A percentile compares a stretch with the other conserved stretches of the same genome.
Evolutionary conservation across 2,797 vertebrate genomes (phyloP).

Genomic region (Buceros bicornis): DNA sequence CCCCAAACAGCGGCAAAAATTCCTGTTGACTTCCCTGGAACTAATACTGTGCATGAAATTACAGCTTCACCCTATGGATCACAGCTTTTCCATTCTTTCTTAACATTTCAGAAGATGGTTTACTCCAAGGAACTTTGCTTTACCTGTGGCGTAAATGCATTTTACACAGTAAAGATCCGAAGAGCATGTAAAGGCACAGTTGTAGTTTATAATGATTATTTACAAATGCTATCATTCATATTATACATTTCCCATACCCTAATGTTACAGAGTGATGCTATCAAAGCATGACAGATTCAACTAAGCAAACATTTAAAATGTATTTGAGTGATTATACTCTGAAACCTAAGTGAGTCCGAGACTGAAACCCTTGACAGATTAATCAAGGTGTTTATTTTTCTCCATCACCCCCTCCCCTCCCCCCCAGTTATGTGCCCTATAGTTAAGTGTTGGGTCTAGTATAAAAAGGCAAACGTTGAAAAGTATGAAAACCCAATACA

Average conservation of each 20-base stretch:
- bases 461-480: neutral
- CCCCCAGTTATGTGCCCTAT: neutral
- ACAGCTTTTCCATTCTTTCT: neutral
- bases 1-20: neutral
- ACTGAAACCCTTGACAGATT: neutral
- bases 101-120: neutral
- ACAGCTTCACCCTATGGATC: neutral
- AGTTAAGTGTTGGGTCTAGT: neutral
- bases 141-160: neutral
- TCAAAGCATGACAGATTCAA: neutral
- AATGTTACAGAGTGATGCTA: neutral
- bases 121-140: neutral
- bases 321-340: neutral
- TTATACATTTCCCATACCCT: neutral
- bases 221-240: neutral
- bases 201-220: neutral
- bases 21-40: neutral
- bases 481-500: neutral
- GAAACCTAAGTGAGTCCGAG: neutral
- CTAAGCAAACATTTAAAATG: neutral
- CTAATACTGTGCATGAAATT: neutral
- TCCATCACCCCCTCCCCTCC: too few relatives aligned
- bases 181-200: neutral
- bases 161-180: slow-evolving; percentile 4
- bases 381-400: neutral